Evolutionary conservation across 2,888 invertebrate species (phyloP).

Genomic region (Pardosa pseudoannulata): DNA sequence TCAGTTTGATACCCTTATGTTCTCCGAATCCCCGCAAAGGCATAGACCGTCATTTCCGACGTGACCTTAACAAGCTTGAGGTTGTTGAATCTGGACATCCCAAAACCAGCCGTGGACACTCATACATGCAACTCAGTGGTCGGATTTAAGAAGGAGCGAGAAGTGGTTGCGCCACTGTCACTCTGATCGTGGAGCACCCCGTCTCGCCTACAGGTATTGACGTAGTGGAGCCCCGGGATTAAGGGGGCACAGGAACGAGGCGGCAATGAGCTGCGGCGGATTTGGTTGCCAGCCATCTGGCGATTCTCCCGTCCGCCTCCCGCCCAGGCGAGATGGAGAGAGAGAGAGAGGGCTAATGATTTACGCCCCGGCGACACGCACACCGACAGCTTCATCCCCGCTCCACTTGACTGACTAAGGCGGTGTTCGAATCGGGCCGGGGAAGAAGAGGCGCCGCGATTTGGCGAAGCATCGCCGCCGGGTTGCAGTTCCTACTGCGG

Average conservation of each 20-base stretch:
- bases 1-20: no score
- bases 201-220: slow-evolving; percentile 61
- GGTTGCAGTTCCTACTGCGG: no score
- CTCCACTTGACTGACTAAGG: slow-evolving; percentile 69
- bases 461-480: slow-evolving; percentile 10
- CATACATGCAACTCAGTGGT: no score
- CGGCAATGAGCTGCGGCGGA: slow-evolving; percentile 66
- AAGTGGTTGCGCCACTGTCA: slow-evolving; percentile 26
- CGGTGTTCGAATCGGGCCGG: slow-evolving; percentile 31
- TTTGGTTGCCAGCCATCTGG: slow-evolving; percentile 59
- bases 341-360: slow-evolving; percentile 52
- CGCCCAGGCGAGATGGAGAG: slow-evolving; percentile 19
- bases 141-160: no score
- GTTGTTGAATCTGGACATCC: no score
- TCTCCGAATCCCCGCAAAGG: no score
- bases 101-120: no score
- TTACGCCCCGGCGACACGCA: slow-evolving; percentile 58
- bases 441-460: neutral
- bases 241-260: slow-evolving; percentile 27
- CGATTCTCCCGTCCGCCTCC: slow-evolving; percentile 64
- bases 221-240: slow-evolving; percentile 40
- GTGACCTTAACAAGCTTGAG: no score
- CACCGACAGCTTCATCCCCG: slow-evolving; percentile 61
- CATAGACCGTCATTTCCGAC: no score
- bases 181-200: neutral